Base-by-base conservation (phyloP, 2,113 vertebrate genomes). In the Drymodes brunneopygia region DNA sequence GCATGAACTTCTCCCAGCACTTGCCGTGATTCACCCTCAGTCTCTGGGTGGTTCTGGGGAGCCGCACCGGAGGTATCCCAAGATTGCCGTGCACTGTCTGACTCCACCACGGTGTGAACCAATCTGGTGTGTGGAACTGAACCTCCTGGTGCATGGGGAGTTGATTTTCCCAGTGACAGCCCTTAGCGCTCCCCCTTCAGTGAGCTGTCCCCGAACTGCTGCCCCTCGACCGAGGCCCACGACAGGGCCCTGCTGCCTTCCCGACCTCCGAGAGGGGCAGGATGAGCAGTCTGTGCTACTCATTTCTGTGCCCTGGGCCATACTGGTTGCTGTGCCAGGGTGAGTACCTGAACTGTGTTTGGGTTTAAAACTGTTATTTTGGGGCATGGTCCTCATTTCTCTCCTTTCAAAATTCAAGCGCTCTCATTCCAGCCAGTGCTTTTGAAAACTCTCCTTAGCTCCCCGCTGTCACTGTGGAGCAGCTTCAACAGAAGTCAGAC, bases 1-100 rank as follows among this genome's bases (percentile, higher is more conserved):
- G 20, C 29, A 6, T 5, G 4, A 3, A 5, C 3, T 0, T 11
- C 24, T 17, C 12, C 8, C 22, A 2, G 33, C 1, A 0, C 23
- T 11, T 9, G 54, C 44, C 5, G 1, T 67, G 69, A 35, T 14
- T 9, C 67, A 7, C 6, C 1, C 13, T 2, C 42, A 3, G 11
- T 28, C 53, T 22, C 35, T 28, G 61, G 23, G n/a, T 10, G 58
- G 31, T 11, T 67, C 31, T 8, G 53, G 44, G 35, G 21, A 24
- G 67, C 36, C 3, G 14, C 44, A 29, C 70, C 10, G 54, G 33
- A 38, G 31, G 18, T 2, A 10, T 42, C 44, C 53, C 64, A 10
- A 15, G 57, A 36, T 16, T 25, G 16, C 27, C 18, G 38, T 64
- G 45, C 60, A 18, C 1, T 70, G 22, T 9, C 42, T 47, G 19